Conservation (phyloP, 2,797 vertebrate genomes). For the Falco naumanni region DNA sequence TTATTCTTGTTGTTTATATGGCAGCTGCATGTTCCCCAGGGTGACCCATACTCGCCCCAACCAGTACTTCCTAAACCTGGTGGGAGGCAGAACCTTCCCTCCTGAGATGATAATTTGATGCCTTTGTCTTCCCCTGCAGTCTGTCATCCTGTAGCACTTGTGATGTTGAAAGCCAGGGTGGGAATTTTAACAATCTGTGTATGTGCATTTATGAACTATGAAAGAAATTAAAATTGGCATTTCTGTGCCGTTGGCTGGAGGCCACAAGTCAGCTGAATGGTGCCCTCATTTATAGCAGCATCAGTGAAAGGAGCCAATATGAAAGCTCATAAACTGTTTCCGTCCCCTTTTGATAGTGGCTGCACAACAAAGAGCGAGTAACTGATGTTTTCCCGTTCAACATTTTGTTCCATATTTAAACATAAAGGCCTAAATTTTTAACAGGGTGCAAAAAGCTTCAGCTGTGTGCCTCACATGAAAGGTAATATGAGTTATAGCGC, state of each 20-base stretch:
- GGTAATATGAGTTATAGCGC: slow-evolving; percentile 1
- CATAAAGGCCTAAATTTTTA: slow-evolving; percentile 51
- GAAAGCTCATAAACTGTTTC: background rate
- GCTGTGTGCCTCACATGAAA: background rate
- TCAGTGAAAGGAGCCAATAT: background rate
- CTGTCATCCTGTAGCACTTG: background rate
- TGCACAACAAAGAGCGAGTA: background rate
- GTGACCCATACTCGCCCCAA: background rate
- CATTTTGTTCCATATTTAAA: slow-evolving; percentile 64
- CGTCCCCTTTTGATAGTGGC: background rate
- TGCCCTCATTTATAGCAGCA: background rate
- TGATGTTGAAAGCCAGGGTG: background rate
- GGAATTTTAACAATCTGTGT: background rate
- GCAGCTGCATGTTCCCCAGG: background rate
- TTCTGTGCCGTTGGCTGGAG: background rate
- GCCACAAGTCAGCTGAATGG: background rate
- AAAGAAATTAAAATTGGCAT: slow-evolving; percentile 5
- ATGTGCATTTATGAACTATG: background rate
- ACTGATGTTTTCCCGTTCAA: background rate
- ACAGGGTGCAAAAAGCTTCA: background rate
- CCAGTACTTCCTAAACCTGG: background rate
- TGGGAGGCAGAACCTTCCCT: background rate
- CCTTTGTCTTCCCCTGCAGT: background rate
- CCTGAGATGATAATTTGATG: background rate
- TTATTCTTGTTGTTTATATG: background rate